A percentile compares a stretch with the other conserved stretches of the same genome.
These are phyloP conservation scores for Enchytraeus crypticus DNA, from an alignment of 2,888 invertebrate genomes.

Conservation along the genomic window DNA sequence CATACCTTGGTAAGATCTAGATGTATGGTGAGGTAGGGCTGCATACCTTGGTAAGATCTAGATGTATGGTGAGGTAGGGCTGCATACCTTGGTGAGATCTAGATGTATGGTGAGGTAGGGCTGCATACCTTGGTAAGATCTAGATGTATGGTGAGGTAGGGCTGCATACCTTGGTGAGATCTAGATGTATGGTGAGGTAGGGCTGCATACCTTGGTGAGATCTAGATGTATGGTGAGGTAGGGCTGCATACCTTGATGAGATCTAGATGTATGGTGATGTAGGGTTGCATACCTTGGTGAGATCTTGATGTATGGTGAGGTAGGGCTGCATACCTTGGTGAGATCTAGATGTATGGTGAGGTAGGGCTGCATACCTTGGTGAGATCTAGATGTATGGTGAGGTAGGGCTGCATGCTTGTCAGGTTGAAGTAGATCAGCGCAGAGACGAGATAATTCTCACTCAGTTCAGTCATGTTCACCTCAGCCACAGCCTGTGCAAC, in stretches of 20 bases:
- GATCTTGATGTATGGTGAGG: neutral
- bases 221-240: too few species aligned
- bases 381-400: constrained; percentile 29
- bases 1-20: too few species aligned
- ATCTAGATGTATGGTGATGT: neutral
- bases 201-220: too few species aligned
- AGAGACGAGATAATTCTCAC: constrained; percentile 31
- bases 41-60: too few species aligned
- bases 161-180: too few species aligned
- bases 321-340: neutral
- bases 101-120: too few species aligned
- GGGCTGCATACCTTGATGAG: neutral
- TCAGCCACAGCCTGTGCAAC: neutral
- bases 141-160: too few species aligned
- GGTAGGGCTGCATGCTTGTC: constrained; percentile 28
- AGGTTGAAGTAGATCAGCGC: constrained; percentile 28
- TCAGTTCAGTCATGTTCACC: neutral
- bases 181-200: too few species aligned
- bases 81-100: too few species aligned
- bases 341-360: neutral
- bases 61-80: too few species aligned
- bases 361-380: constrained; percentile 25
- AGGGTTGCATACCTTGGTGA: neutral
- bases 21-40: too few species aligned
- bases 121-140: too few species aligned